Evolutionary conservation across 1,140 invertebrate genomes (phyloP).

Genomic region (Theocolax elegans): DNA sequence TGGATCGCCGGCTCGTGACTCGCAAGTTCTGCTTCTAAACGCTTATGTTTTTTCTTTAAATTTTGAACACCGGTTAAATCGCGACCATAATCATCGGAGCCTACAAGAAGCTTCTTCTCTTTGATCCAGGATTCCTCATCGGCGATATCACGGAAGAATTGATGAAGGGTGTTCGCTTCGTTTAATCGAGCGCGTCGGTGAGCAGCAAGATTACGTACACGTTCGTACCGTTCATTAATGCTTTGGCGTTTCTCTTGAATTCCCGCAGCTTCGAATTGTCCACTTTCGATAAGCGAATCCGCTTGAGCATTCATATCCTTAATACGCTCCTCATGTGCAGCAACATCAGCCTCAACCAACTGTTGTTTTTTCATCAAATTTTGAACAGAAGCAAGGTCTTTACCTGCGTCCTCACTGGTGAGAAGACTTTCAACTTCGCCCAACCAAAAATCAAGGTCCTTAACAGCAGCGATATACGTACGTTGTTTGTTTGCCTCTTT

Average conservation of each 20-base stretch:
- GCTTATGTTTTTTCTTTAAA: constrained; percentile 97
- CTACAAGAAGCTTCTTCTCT: constrained; percentile 97
- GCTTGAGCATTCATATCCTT: constrained; percentile 95
- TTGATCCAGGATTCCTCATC: constrained; percentile 99
- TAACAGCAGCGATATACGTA: constrained; percentile 98
- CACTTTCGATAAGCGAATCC: constrained; percentile 92
- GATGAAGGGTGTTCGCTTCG: constrained; percentile 97
- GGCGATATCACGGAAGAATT: constrained; percentile 99
- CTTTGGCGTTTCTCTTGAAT: constrained; percentile 93
- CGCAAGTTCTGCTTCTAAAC: constrained; percentile 93
- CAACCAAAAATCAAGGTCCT: constrained; percentile 99
- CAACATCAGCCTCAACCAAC: constrained; percentile 96
- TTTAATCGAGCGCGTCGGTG: constrained; percentile 89
- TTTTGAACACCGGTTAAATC: constrained; percentile 98
- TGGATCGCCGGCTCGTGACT: constrained; percentile 98
- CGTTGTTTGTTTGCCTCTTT: constrained; percentile 99
- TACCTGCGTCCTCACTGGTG: constrained; percentile 96
- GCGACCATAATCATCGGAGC: constrained; percentile 97
- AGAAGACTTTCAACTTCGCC: constrained; percentile 98
- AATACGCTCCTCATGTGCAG: constrained; percentile 95
- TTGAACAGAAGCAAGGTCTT: constrained; percentile 98
- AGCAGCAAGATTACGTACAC: constrained; percentile 92
- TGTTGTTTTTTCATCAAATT: constrained; percentile 99
- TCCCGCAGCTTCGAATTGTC: constrained; percentile 92
- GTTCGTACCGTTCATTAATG: constrained; percentile 94